A percentile compares a stretch with the other conserved stretches of the same genome.
Evolutionary conservation across 2,888 invertebrate genomes (phyloP).

Genomic region (Meta bourneti): DNA sequence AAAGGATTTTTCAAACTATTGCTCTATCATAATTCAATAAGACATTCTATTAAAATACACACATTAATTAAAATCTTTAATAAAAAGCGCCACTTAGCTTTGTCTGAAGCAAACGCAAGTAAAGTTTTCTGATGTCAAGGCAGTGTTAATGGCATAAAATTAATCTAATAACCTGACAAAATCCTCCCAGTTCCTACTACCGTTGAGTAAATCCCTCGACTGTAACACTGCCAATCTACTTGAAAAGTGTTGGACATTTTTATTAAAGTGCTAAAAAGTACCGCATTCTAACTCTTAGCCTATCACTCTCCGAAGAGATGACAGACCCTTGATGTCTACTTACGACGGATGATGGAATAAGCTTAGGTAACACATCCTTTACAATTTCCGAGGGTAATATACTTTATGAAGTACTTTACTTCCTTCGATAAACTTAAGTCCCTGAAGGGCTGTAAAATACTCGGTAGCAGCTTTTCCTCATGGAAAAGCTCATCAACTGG

Average conservation of each 20-base stretch:
- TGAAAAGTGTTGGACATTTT: slow-evolving; percentile 10
- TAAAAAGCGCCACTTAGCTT: no score
- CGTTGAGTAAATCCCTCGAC: not conserved
- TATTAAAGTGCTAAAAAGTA: slow-evolving; percentile 13
- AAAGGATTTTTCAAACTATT: no score
- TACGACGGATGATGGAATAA: slow-evolving; percentile 47
- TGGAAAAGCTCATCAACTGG: slow-evolving; percentile 44
- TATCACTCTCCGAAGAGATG: slow-evolving; percentile 37
- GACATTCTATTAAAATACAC: no score
- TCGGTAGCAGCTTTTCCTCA: slow-evolving; percentile 6
- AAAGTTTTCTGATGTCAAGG: not conserved
- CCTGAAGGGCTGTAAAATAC: slow-evolving; percentile 47
- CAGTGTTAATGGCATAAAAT: not conserved
- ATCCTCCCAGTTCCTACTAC: not conserved
- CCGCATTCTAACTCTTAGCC: not conserved
- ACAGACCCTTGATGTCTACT: slow-evolving; percentile 48
- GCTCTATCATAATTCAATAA: no score
- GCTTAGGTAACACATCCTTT: slow-evolving; percentile 48
- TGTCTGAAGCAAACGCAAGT: no score
- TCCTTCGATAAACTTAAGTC: slow-evolving; percentile 49
- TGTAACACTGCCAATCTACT: slow-evolving; percentile 1
- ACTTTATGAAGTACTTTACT: slow-evolving; percentile 44
- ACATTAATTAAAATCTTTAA: no score
- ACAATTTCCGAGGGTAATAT: slow-evolving; percentile 39
- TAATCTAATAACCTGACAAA: not conserved